Evolutionary conservation across 2,113 vertebrate genomes (phyloP).

Genomic region (Colius striatus): DNA sequence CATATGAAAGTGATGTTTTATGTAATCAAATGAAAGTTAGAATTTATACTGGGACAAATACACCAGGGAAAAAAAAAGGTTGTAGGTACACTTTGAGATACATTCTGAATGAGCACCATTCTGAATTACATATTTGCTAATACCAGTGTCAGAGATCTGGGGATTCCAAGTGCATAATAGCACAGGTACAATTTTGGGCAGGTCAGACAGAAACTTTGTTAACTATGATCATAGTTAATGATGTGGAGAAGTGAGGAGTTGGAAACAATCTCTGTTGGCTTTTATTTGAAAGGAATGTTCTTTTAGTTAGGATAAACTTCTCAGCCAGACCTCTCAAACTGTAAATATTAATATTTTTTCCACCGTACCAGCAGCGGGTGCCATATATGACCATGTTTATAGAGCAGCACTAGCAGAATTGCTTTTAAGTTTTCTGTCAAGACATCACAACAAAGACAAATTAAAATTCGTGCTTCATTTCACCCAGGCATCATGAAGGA

Average conservation of each 20-base stretch:
- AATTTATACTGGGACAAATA: neutral
- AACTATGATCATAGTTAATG: neutral
- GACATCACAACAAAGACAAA: neutral
- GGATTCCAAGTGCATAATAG: neutral
- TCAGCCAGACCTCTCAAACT: neutral
- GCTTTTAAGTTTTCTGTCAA: neutral
- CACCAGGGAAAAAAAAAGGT: neutral
- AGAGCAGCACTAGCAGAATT: neutral
- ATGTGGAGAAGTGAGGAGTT: neutral
- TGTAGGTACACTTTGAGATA: neutral
- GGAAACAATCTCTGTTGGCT: neutral
- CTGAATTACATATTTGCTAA: neutral
- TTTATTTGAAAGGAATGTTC: neutral
- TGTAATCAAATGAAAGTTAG: neutral
- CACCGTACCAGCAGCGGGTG: neutral
- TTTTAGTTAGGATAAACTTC: neutral
- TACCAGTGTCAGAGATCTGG: neutral
- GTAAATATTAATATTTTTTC: neutral
- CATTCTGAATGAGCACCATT: neutral
- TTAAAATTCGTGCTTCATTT: neutral
- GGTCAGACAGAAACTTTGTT: neutral
- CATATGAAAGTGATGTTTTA: neutral
- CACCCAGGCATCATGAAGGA: neutral
- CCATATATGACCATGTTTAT: neutral
- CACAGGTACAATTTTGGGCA: neutral